phyloP scores from a whole-genome alignment of 2,113 vertebrate genomes.

The Haemorhous mexicanus region DNA sequence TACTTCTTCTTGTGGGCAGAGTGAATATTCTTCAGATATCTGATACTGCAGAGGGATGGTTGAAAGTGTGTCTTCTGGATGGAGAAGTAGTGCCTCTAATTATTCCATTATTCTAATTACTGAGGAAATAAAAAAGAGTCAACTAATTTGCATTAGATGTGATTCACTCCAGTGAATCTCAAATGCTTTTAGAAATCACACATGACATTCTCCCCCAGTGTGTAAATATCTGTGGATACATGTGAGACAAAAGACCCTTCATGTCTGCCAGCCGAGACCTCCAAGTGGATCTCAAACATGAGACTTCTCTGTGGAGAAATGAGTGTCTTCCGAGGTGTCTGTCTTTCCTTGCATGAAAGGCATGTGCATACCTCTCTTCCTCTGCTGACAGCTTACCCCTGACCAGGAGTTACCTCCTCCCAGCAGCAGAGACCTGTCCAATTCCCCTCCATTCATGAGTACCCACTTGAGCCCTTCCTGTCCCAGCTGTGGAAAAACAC shows the following conservation, averaged over 20 bases:
- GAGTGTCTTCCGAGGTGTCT: neutral
- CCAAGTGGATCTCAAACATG: neutral
- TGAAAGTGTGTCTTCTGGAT: neutral
- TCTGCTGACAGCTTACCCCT: neutral
- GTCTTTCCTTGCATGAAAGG: neutral
- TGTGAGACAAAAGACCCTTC: neutral
- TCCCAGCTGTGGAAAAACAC: conserved; percentile 32
- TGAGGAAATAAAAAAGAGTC: neutral
- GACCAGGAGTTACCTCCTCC: conserved; percentile 3
- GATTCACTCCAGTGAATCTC: neutral
- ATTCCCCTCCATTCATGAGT: neutral
- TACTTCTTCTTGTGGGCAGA: neutral
- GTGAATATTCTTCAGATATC: neutral
- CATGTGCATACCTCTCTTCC: neutral
- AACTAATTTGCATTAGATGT: neutral
- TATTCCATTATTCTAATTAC: neutral
- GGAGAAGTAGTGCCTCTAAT: neutral
- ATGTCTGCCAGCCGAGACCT: neutral
- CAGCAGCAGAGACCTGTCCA: neutral
- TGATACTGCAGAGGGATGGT: neutral
- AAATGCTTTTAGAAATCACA: neutral
- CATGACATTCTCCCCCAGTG: neutral
- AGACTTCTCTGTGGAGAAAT: neutral
- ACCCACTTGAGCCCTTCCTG: neutral
- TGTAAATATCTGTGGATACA: neutral